Conservation (phyloP, 2,888 invertebrate genomes). For the Noctua janthe region DNA sequence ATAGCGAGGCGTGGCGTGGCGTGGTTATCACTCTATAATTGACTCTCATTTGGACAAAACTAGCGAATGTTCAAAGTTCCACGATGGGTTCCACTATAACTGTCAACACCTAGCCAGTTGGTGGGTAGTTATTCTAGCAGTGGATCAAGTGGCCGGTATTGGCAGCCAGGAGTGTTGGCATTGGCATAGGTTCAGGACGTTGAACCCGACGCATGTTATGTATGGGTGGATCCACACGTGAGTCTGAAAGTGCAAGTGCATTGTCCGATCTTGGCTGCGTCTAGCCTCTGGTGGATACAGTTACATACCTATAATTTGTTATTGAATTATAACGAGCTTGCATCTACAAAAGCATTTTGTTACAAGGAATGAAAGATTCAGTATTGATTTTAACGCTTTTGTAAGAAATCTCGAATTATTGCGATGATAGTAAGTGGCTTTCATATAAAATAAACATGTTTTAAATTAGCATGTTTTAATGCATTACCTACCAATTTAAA, state of each 20-base stretch:
- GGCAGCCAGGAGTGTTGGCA: constrained; percentile 80
- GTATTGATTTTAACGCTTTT: not conserved
- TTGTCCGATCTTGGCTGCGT: constrained; percentile 61
- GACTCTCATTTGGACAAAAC: constrained; percentile 14
- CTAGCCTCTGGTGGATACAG: constrained; percentile 21
- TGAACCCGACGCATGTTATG: constrained; percentile 78
- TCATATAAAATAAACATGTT: not conserved
- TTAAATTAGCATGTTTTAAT: constrained; percentile 1
- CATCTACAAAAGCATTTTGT: not conserved
- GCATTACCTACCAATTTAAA: not conserved
- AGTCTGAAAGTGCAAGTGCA: constrained; percentile 81
- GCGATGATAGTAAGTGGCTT: not conserved
- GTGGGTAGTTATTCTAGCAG: constrained; percentile 38
- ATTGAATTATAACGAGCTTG: not conserved
- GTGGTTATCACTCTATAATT: constrained; percentile 23
- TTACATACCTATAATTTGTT: constrained; percentile 1
- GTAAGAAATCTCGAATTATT: not conserved
- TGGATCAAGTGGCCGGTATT: constrained; percentile 70
- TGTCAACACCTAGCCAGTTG: constrained; percentile 22
- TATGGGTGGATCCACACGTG: constrained; percentile 58
- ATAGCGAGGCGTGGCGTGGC: constrained; percentile 26
- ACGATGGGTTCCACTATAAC: constrained; percentile 26
- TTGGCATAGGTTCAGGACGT: constrained; percentile 86
- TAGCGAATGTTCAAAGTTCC: constrained; percentile 6
- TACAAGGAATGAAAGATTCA: not conserved